A percentile compares a stretch with the other conserved stretches of the same genome.
phyloP scores from a whole-genome alignment of 2,888 invertebrate species.

The Salticus scenicus region DNA sequence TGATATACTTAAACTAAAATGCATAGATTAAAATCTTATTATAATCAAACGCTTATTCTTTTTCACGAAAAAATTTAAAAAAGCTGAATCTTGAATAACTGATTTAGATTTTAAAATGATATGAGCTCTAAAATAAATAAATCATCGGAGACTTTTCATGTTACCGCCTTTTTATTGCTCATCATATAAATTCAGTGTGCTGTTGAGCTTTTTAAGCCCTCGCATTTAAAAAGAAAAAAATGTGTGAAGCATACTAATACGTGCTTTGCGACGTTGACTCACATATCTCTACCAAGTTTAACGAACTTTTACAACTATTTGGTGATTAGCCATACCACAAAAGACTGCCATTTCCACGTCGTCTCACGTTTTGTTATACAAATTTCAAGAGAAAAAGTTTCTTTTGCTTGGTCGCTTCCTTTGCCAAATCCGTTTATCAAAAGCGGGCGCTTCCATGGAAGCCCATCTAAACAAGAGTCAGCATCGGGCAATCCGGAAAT shows the following conservation, averaged over 20 bases:
- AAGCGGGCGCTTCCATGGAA: constrained; percentile 17
- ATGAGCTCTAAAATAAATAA: no score
- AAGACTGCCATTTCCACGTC: constrained; percentile 8
- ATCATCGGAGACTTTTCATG: no score
- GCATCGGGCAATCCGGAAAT: constrained; percentile 54
- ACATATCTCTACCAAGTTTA: not conserved
- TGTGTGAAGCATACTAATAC: not conserved
- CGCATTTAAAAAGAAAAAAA: not conserved
- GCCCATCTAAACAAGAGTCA: constrained; percentile 12
- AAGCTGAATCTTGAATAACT: no score
- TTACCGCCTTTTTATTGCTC: no score
- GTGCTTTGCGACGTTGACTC: not conserved
- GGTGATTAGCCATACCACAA: constrained; percentile 15
- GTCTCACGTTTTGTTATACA: constrained; percentile 66
- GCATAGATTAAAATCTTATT: no score
- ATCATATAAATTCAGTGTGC: not conserved
- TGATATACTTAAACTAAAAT: no score
- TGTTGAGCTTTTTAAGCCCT: not conserved
- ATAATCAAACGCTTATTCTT: no score
- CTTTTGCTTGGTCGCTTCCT: constrained; percentile 54
- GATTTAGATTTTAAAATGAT: no score
- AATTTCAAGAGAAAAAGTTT: constrained; percentile 47
- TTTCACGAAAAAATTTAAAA: no score
- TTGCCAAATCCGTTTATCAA: constrained; percentile 62
- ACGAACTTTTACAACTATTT: constrained; percentile 15